Conservation (phyloP, 2,797 vertebrate genomes). For the Prionace glauca region DNA sequence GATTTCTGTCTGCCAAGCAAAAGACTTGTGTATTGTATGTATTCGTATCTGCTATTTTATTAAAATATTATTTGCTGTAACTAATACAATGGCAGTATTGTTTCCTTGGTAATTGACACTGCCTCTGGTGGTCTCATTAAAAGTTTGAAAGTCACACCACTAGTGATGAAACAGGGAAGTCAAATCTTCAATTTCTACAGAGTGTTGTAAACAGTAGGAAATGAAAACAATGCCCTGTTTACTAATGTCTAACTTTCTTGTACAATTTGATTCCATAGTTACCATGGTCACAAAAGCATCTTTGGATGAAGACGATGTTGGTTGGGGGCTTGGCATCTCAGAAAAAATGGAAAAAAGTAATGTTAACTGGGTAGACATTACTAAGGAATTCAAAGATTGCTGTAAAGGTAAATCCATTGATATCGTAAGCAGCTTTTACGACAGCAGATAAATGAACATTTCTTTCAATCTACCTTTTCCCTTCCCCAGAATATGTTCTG, state of each 20-base stretch:
- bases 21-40: background rate
- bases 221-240: background rate
- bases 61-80: background rate
- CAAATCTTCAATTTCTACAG: background rate
- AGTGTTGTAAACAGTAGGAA: background rate
- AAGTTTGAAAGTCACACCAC: background rate
- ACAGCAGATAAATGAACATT: background rate
- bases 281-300: slow-evolving; percentile 94
- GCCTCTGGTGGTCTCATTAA: background rate
- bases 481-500: background rate
- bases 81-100: background rate
- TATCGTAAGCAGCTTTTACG: background rate
- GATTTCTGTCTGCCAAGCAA: background rate
- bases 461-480: background rate
- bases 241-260: background rate
- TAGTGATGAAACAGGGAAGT: background rate
- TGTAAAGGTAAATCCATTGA: slow-evolving; percentile 73
- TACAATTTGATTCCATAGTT: slow-evolving; percentile 43
- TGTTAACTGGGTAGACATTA: slow-evolving; percentile 90
- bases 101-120: background rate
- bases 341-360: slow-evolving; percentile 88
- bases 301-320: slow-evolving; percentile 85
- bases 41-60: background rate
- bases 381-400: slow-evolving; percentile 85
- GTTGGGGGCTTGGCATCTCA: slow-evolving; percentile 83